phyloP scores from a whole-genome alignment of 1,140 invertebrate genomes.

The Diprion similis region DNA sequence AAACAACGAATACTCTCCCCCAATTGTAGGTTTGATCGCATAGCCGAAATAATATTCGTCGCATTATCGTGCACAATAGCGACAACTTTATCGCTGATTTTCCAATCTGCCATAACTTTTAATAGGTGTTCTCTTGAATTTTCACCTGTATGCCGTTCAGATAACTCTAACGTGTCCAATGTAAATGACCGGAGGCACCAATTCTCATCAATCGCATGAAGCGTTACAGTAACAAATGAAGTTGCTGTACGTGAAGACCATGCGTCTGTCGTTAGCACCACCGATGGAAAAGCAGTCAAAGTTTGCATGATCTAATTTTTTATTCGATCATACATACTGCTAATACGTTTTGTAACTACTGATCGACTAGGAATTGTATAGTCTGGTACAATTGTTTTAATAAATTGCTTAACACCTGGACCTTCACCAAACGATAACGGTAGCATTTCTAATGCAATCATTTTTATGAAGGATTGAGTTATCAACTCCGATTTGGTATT shows the following conservation, averaged over 20 bases:
- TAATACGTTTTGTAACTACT: constrained; percentile 9
- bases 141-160: constrained; percentile 10
- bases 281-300: constrained; percentile 1
- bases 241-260: constrained; percentile 7
- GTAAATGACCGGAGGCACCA: constrained; percentile 14
- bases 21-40: background rate
- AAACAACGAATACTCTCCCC: constrained; percentile 21
- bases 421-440: constrained; percentile 14
- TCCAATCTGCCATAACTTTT: constrained; percentile 2
- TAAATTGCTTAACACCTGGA: background rate
- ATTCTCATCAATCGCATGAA: constrained; percentile 14
- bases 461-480: constrained; percentile 9
- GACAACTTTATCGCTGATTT: constrained; percentile 19
- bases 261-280: constrained; percentile 13
- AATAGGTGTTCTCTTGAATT: constrained; percentile 9
- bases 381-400: constrained; percentile 10
- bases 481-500: background rate
- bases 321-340: constrained; percentile 3
- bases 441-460: constrained; percentile 16
- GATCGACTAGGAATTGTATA: constrained; percentile 9
- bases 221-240: constrained; percentile 11
- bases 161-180: constrained; percentile 15
- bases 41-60: constrained; percentile 14
- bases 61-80: constrained; percentile 24
- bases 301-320: constrained; percentile 10